Percentiles rank a stretch among this genome's conserved stretches.
phyloP scores from a whole-genome alignment of 2,888 invertebrate species.

The Troilus luridus region DNA sequence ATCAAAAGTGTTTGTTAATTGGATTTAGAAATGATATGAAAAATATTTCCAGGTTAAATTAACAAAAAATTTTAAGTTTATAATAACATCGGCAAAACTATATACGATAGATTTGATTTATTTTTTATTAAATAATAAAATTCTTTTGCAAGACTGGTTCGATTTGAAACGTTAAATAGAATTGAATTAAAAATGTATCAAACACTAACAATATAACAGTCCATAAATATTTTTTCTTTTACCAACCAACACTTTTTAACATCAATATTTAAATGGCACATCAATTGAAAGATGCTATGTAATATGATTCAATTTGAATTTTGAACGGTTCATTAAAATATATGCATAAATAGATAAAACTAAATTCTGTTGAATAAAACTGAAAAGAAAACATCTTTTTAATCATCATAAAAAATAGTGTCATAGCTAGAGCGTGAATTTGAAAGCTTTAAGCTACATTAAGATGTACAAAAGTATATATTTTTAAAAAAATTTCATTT shows the following conservation, averaged over 20 bases:
- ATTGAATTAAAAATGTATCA: neutral
- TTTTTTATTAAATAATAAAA: neutral
- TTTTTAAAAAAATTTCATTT: constrained; percentile 18
- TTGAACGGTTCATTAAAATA: constrained; percentile 1
- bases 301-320: neutral
- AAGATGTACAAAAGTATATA: constrained; percentile 42
- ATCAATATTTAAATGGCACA: neutral
- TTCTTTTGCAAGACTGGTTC: neutral
- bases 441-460: constrained; percentile 43
- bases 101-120: neutral
- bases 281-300: neutral
- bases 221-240: neutral
- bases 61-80: neutral
- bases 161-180: no score
- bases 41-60: neutral
- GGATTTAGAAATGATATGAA: neutral
- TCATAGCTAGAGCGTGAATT: neutral
- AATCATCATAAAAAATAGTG: neutral
- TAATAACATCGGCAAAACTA: no score
- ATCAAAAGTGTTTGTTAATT: neutral
- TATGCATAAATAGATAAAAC: neutral
- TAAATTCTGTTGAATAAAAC: neutral
- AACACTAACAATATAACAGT: neutral
- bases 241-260: neutral
- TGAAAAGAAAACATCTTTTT: neutral